Conservation (phyloP, 2,888 invertebrate genomes). For the Ctena decussata region DNA sequence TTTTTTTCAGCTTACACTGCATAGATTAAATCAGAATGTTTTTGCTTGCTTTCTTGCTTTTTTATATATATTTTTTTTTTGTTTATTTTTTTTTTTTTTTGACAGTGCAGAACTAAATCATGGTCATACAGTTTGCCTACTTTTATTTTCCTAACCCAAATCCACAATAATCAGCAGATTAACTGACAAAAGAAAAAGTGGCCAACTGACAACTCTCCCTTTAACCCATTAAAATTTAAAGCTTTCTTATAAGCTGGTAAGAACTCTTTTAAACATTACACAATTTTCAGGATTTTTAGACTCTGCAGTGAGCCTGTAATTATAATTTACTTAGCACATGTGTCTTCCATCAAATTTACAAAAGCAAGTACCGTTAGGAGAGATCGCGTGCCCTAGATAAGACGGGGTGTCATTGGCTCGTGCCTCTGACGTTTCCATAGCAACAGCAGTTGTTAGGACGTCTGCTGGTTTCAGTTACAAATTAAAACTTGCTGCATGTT, state of each 20-base stretch:
- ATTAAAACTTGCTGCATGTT: constrained; percentile 37
- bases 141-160: too few relatives aligned
- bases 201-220: too few relatives aligned
- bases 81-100: too few relatives aligned
- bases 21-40: too few relatives aligned
- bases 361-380: constrained; percentile 43
- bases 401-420: constrained; percentile 67
- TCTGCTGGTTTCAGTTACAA: constrained; percentile 57
- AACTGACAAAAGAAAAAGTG: too few relatives aligned
- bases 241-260: not conserved
- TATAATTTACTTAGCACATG: constrained; percentile 53
- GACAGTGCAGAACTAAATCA: too few relatives aligned
- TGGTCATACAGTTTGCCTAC: too few relatives aligned
- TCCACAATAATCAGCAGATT: too few relatives aligned
- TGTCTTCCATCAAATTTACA: constrained; percentile 59
- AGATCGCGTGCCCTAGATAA: constrained; percentile 67
- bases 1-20: too few relatives aligned
- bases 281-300: not conserved
- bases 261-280: not conserved
- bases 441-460: constrained; percentile 28
- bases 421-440: constrained; percentile 59
- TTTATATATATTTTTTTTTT: too few relatives aligned
- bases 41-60: too few relatives aligned
- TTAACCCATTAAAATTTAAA: too few relatives aligned
- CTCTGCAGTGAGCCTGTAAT: constrained; percentile 36